A percentile compares a stretch with the other conserved stretches of the same genome.
Evolutionary conservation across 2,888 invertebrate genomes (phyloP).

Genomic region (Homarus gammarus): DNA sequence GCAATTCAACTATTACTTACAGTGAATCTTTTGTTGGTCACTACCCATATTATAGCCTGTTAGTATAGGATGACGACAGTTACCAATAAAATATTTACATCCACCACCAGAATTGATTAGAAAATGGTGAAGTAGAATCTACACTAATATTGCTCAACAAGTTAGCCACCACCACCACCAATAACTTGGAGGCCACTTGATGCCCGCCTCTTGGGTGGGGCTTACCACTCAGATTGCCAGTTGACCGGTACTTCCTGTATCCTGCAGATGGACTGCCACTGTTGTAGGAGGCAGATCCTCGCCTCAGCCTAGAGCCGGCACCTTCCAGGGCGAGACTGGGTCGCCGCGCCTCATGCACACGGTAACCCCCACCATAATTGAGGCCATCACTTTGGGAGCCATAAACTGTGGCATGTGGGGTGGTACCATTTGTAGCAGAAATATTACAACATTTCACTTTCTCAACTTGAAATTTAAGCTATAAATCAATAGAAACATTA

Average conservation of each 20-base stretch:
- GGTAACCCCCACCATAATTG: conserved; percentile 71
- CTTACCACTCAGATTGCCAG: conserved; percentile 76
- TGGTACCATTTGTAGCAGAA: conserved; percentile 36
- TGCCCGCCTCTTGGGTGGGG: conserved; percentile 47
- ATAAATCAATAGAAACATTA: conserved; percentile 3
- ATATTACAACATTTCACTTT: conserved; percentile 3
- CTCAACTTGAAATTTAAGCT: conserved; percentile 16
- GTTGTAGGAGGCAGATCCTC: conserved; percentile 27
- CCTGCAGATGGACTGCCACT: conserved; percentile 49
- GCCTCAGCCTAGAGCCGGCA: conserved; percentile 47
- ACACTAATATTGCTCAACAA: conserved; percentile 23
- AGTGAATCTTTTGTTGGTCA: background rate
- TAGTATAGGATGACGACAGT: background rate
- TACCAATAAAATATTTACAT: background rate
- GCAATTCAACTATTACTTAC: background rate
- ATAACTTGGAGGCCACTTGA: conserved; percentile 27
- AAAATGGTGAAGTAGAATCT: conserved; percentile 9
- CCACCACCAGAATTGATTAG: conserved; percentile 51
- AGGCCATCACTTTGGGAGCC: conserved; percentile 69
- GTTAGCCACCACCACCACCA: conserved; percentile 64
- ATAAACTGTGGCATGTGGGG: conserved; percentile 67
- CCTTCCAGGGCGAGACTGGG: conserved; percentile 67
- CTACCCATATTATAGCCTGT: conserved; percentile 1
- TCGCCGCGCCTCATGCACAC: conserved; percentile 72
- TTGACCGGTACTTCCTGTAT: conserved; percentile 73